Base-by-base conservation (phyloP, 2,888 invertebrate species). In the Tricholauxania praeusta region DNA sequence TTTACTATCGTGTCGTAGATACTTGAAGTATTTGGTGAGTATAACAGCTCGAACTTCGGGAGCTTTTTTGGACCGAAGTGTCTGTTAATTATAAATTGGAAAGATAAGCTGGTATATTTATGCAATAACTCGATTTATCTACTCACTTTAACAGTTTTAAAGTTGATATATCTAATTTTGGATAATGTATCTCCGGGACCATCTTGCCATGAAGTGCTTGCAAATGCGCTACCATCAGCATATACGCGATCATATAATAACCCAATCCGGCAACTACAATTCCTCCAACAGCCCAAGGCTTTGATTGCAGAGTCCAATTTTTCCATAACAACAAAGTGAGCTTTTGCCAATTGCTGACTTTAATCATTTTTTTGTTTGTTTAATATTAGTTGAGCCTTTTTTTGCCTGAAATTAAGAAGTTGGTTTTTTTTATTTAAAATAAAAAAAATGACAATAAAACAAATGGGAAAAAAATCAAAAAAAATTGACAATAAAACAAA, bases 271-370 rank as follows among this genome's bases (percentile, higher is more conserved):
- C 94, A 59, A 92, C 84, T 0, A 92, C 69, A 14, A 96, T 86
- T 85, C 95, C 94, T 52, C 92, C 83, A 1, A 89, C 66, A 0
- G 94, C 89, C 89, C 90, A 92, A 88, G 4, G 2, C 4, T 28
- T 28, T 3, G 28, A 28, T 28, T 95, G 94, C 57, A 95, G 90
- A 4, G 92, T 86, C 88, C 92, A 93, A 85, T 95, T 96, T 87
- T 96, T 96, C 95, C 95, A 96, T 86, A 94, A 89, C 73, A 96
- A 87, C 76, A 96, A 88, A n/a, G 89, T 84, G 82, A 95, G 93
- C 84, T 92, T 92, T 48, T 89, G 87, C 84, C 88, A 89, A 75
- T 77, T 84, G 2, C 80, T 80, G 12, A 84, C 79, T 47, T 78
- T 78, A n/a, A 74, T 78, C 85, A 84, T 83, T 64, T 73, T 74